Percentiles rank a stretch among this genome's conserved stretches.
These are phyloP conservation scores for Leptarthrus brevirostris DNA, from an alignment of 2,888 invertebrate species.

Conservation along the genomic window DNA sequence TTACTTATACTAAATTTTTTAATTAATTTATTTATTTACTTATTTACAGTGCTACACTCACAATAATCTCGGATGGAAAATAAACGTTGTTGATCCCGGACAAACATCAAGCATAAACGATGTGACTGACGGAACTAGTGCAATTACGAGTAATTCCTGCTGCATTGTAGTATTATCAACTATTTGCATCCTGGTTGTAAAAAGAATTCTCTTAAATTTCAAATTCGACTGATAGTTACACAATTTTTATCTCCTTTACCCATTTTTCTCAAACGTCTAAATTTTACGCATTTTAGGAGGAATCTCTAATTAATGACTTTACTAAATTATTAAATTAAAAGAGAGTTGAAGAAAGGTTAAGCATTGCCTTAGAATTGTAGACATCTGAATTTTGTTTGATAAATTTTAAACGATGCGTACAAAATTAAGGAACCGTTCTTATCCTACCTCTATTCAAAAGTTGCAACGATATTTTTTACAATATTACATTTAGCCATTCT, in stretches of 20 bases:
- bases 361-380: slow-evolving; percentile 12
- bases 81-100: slow-evolving; percentile 84
- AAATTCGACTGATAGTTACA: slow-evolving; percentile 63
- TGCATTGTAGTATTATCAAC: slow-evolving; percentile 58
- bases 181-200: slow-evolving; percentile 62
- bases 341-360: slow-evolving; percentile 17
- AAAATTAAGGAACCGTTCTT: not conserved
- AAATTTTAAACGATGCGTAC: not conserved
- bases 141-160: slow-evolving; percentile 51
- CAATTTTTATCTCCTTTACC: slow-evolving; percentile 4
- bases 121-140: slow-evolving; percentile 19
- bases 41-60: slow-evolving; percentile 87
- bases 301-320: slow-evolving; percentile 17
- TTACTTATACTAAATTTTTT: not conserved
- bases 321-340: slow-evolving; percentile 38
- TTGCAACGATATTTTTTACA: not conserved
- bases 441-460: slow-evolving; percentile 3
- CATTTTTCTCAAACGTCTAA: not conserved
- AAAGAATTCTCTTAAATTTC: slow-evolving; percentile 55
- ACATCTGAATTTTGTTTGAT: not conserved
- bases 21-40: not conserved
- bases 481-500: not conserved
- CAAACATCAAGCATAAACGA: slow-evolving; percentile 51
- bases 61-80: slow-evolving; percentile 92
- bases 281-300: not conserved